phyloP scores from a whole-genome alignment of 2,113 vertebrate genomes.

The Gambusia affinis region DNA sequence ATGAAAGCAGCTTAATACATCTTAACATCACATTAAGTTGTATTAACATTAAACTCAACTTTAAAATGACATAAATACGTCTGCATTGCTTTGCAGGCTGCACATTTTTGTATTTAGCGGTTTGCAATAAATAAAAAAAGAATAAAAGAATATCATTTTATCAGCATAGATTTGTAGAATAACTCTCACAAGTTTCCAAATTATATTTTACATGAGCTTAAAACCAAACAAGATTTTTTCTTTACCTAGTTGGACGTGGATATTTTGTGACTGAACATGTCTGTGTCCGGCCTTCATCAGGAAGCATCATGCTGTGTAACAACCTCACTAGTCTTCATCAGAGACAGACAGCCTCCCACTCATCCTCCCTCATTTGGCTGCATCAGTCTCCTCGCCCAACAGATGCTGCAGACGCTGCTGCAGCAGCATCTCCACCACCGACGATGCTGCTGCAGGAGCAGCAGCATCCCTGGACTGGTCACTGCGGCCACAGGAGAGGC shows the following conservation, averaged over 20 bases:
- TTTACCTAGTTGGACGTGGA: neutral
- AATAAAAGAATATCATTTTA: neutral
- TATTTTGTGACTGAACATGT: conserved; percentile 14
- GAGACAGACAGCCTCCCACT: conserved; percentile 58
- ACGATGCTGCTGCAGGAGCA: conserved; percentile 19
- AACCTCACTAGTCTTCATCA: conserved; percentile 73
- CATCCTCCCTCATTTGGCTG: conserved; percentile 34
- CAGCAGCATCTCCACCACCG: conserved; percentile 24
- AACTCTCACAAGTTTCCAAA: neutral
- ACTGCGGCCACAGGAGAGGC: conserved; percentile 69
- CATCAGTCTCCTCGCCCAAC: conserved; percentile 29
- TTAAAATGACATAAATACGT: too few species aligned
- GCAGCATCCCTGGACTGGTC: conserved; percentile 66
- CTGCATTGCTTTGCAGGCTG: too few species aligned
- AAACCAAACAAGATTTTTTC: conserved; percentile 3
- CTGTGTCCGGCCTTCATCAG: conserved; percentile 46
- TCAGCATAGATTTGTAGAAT: neutral
- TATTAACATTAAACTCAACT: too few species aligned
- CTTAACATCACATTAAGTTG: too few species aligned
- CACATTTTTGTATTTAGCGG: too few species aligned
- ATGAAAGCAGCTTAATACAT: too few species aligned
- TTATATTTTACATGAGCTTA: neutral
- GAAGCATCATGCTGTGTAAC: conserved; percentile 58
- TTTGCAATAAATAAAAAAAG: neutral
- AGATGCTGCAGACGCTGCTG: conserved; percentile 34